phyloP scores from a whole-genome alignment of 2,888 invertebrate species.

The Epinotia ramella region DNA sequence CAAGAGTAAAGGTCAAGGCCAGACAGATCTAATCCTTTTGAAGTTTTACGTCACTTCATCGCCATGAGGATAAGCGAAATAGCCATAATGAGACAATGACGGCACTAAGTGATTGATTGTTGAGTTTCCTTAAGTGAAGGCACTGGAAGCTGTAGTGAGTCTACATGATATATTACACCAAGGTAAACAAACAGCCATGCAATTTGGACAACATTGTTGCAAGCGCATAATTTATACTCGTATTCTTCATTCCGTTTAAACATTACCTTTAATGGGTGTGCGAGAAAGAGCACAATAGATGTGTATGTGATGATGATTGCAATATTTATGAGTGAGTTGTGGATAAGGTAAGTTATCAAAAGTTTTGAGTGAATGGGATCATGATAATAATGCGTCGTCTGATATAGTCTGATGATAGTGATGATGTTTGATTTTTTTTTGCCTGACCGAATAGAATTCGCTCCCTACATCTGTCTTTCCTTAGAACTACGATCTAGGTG shows the following conservation, averaged over 20 bases:
- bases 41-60: background rate
- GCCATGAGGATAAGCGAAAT: background rate
- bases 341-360: too few relatives aligned
- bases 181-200: background rate
- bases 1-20: background rate
- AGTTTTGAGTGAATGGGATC: too few relatives aligned
- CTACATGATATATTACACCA: constrained; percentile 1
- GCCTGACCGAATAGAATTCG: too few relatives aligned
- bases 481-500: too few relatives aligned
- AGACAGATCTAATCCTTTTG: background rate
- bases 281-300: background rate
- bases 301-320: background rate
- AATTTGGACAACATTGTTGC: background rate
- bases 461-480: too few relatives aligned
- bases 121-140: background rate
- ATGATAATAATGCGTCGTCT: too few relatives aligned
- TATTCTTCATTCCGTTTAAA: background rate
- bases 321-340: too few relatives aligned
- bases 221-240: background rate
- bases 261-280: too few relatives aligned
- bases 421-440: too few relatives aligned
- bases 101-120: constrained; percentile 4
- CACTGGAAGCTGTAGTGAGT: background rate
- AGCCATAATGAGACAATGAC: constrained; percentile 1
- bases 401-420: too few relatives aligned